Percentiles rank a stretch among this genome's conserved stretches.
These are phyloP conservation scores for Tinea pellionella DNA, from an alignment of 2,888 invertebrate genomes.

Conservation along the genomic window DNA sequence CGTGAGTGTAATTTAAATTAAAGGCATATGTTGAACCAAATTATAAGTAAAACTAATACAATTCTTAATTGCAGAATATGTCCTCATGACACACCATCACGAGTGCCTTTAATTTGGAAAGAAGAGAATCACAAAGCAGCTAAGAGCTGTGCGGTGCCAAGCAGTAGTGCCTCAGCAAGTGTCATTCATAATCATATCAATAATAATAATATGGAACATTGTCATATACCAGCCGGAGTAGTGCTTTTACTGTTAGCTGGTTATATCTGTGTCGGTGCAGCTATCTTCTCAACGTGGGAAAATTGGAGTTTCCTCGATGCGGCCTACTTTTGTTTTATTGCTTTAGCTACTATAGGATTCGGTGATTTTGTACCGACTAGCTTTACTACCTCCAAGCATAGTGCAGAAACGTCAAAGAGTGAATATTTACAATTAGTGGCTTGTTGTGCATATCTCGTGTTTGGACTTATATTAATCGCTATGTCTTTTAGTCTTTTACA, in stretches of 20 bases:
- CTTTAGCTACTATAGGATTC: conserved; percentile 85
- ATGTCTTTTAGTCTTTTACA: conserved; percentile 88
- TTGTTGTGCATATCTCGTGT: conserved; percentile 81
- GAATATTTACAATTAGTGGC: conserved; percentile 81
- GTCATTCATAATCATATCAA: conserved; percentile 42
- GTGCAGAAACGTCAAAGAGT: conserved; percentile 47
- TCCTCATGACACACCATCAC: conserved; percentile 80
- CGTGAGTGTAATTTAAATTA: conserved; percentile 29
- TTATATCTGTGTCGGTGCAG: conserved; percentile 82
- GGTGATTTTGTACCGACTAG: conserved; percentile 79
- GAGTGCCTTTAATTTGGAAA: conserved; percentile 79
- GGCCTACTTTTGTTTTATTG: conserved; percentile 87
- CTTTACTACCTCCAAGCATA: conserved; percentile 54
- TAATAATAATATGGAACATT: conserved; percentile 42
- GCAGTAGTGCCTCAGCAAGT: conserved; percentile 43
- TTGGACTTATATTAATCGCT: conserved; percentile 83
- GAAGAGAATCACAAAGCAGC: conserved; percentile 45
- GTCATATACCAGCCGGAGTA: conserved; percentile 54
- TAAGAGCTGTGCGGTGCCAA: conserved; percentile 45
- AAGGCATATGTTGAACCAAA: background rate
- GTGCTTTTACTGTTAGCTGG: conserved; percentile 77
- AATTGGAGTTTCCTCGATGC: conserved; percentile 85
- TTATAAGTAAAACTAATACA: background rate
- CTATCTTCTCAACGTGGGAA: conserved; percentile 82
- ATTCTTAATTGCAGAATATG: conserved; percentile 44